Evolutionary conservation across 2,888 invertebrate genomes (phyloP).

Genomic region (Osmoderma eremita): DNA sequence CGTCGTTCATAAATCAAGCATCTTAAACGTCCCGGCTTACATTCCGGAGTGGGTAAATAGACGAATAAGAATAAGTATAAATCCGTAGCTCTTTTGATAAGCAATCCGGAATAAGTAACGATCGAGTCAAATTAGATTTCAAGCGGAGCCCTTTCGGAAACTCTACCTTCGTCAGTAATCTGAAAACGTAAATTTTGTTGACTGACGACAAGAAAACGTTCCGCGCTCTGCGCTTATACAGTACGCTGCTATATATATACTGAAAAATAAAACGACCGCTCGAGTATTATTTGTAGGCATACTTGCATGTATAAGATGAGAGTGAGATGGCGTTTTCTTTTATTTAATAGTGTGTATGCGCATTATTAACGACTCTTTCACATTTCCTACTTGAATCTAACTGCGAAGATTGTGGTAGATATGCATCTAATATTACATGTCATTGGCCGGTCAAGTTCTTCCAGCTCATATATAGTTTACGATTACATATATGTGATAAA

Average conservation of each 20-base stretch:
- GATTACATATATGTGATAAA: no score
- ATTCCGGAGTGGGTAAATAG: background rate
- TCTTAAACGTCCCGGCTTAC: slow-evolving; percentile 9
- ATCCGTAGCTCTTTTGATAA: slow-evolving; percentile 24
- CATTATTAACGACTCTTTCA: slow-evolving; percentile 14
- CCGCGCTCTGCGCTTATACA: background rate
- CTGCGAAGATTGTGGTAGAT: background rate
- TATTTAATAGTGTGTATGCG: slow-evolving; percentile 3
- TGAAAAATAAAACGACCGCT: background rate
- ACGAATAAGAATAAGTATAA: slow-evolving; percentile 18
- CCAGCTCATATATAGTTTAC: background rate
- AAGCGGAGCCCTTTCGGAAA: slow-evolving; percentile 5
- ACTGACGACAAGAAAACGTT: background rate
- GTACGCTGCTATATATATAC: slow-evolving; percentile 6
- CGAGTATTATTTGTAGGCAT: slow-evolving; percentile 14
- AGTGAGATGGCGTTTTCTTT: background rate
- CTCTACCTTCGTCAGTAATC: slow-evolving; percentile 22
- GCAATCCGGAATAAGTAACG: slow-evolving; percentile 22
- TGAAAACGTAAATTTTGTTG: slow-evolving; percentile 20
- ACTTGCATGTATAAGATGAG: background rate
- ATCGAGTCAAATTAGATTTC: slow-evolving; percentile 26
- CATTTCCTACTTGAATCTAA: slow-evolving; percentile 18
- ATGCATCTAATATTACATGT: slow-evolving; percentile 5
- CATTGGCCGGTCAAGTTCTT: slow-evolving; percentile 24
- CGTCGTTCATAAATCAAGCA: slow-evolving; percentile 3